Evolutionary conservation across 2,113 vertebrate species (phyloP).

Genomic region (Symphodus melops): DNA sequence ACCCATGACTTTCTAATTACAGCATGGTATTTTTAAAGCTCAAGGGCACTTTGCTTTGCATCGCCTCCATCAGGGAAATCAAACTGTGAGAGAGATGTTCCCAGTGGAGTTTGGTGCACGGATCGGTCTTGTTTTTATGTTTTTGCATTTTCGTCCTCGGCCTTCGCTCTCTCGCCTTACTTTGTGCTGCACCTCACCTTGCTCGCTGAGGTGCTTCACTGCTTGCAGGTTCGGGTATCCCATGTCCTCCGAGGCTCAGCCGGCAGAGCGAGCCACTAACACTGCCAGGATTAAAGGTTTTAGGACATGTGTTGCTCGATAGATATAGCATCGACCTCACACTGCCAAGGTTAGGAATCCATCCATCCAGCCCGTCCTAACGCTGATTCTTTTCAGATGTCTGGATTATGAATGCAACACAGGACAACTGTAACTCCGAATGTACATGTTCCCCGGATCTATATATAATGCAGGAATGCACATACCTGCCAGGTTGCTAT

Average conservation of each 20-base stretch:
- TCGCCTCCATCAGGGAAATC: constrained; percentile 32
- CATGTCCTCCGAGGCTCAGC: constrained; percentile 40
- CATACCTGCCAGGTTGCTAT: neutral
- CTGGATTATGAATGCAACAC: constrained; percentile 33
- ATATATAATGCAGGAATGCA: constrained; percentile 14
- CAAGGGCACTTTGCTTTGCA: constrained; percentile 36
- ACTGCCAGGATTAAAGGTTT: constrained; percentile 62
- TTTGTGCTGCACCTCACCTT: constrained; percentile 32
- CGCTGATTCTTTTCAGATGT: constrained; percentile 19
- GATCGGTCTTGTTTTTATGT: constrained; percentile 5
- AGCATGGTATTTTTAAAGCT: constrained; percentile 46
- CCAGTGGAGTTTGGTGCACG: constrained; percentile 5
- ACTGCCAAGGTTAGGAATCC: constrained; percentile 41
- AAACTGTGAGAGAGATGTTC: constrained; percentile 12
- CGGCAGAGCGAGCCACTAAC: constrained; percentile 30
- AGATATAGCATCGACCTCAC: constrained; percentile 45
- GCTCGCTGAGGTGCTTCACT: constrained; percentile 47
- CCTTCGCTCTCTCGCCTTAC: constrained; percentile 21
- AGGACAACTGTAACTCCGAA: neutral
- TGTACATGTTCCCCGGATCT: neutral
- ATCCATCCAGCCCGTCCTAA: neutral
- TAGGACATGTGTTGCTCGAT: constrained; percentile 57
- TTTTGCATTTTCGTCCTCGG: constrained; percentile 52
- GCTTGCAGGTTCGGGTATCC: constrained; percentile 19
- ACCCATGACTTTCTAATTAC: constrained; percentile 58